Base-by-base conservation (phyloP, 2,888 invertebrate genomes). In the Phortica magna region DNA sequence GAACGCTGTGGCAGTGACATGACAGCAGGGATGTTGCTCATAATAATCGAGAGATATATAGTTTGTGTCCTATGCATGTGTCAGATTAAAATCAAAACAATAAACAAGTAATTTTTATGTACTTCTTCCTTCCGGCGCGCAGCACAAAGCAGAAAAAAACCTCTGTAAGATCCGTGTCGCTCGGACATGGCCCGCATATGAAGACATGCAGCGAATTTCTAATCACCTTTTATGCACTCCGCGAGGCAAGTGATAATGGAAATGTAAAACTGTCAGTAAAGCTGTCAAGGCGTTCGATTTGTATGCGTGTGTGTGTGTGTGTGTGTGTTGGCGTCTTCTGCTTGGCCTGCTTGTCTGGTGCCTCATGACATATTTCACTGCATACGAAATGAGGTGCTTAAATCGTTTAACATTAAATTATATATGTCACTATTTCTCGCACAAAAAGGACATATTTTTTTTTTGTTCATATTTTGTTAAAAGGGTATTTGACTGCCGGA, bases 81-180 rank as follows among this genome's bases (percentile, higher is more conserved):
- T 79, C 79, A 77, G 79, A 79, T 77, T 76, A 79, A 61, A 79
- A 77, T 79, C 79, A 76, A 75, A 79, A 71, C 55, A 57, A 79
- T 79, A 77, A 77, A 75, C 74, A 75, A 75, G 48, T 73, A 61
- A 65, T 76, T 77, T 79, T 77, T 80, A 80, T 80, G 80, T 78
- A 81, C 82, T 81, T 76, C 81, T 82, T 81, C 82, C 82, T 81
- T 81, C 81, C 78, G 78, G 78, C 59, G n/a, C 41, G 41, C 12
- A 31, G n/a, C 5, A 3, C 65, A 39, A 57, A 2, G 12, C 1
- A 14, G 2, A 57, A 57, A 9, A 14, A 14, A 41, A 39, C 5
- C 7, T 31, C 31, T 65, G 14, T 65, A 41, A 12, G 41, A 65
- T 12, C 61, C 14, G 65, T 65, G 59, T 10, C n/a, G 59, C 2